A percentile compares a stretch with the other conserved stretches of the same genome.
These are phyloP conservation scores for Sesamia inferens DNA, from an alignment of 2,888 invertebrate genomes.

Conservation along the genomic window DNA sequence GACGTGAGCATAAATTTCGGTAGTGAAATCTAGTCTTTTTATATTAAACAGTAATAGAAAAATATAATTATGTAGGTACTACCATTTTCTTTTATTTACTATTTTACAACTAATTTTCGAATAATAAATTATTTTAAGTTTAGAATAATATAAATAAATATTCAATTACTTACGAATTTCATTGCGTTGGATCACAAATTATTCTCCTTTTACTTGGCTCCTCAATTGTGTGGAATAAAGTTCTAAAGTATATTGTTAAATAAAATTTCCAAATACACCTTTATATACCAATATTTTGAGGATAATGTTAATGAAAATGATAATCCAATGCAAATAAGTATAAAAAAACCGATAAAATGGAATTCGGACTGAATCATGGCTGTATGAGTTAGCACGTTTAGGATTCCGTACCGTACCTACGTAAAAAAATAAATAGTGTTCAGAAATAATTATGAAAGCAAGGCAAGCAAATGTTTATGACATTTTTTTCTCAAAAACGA, in stretches of 20 bases:
- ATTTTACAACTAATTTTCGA: too few relatives aligned
- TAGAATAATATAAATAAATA: not conserved
- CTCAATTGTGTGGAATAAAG: not conserved
- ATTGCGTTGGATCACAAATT: constrained; percentile 4
- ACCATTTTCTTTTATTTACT: too few relatives aligned
- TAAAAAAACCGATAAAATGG: not conserved
- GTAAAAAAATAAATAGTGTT: not conserved
- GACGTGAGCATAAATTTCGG: too few relatives aligned
- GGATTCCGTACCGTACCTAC: not conserved
- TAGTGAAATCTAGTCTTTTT: too few relatives aligned
- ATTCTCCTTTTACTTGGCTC: not conserved
- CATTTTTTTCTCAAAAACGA: too few relatives aligned
- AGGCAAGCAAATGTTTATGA: too few relatives aligned
- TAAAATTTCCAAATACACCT: not conserved
- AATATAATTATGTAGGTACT: too few relatives aligned
- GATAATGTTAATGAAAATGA: not conserved
- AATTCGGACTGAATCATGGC: not conserved
- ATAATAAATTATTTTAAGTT: too few relatives aligned
- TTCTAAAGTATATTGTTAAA: not conserved
- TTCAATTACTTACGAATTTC: constrained; percentile 21
- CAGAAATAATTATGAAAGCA: too few relatives aligned
- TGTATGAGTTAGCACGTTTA: too few relatives aligned
- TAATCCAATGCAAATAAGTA: not conserved
- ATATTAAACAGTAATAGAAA: too few relatives aligned
- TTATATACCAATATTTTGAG: not conserved